A percentile compares a stretch with the other conserved stretches of the same genome.
Evolutionary conservation across 2,888 invertebrate species (phyloP).

Genomic region (Idaea dimidiata): DNA sequence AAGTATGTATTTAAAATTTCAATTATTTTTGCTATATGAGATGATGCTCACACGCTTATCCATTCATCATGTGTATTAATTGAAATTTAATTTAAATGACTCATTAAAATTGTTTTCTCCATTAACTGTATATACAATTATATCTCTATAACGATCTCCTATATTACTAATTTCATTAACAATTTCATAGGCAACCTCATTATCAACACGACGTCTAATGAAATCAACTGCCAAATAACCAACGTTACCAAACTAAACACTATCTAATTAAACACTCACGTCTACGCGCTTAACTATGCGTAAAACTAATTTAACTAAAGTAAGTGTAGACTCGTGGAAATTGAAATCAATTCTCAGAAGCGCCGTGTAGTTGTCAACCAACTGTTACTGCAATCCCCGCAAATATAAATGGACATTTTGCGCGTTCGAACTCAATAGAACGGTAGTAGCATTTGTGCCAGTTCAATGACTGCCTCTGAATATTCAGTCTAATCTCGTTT

Average conservation of each 20-base stretch:
- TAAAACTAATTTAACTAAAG: constrained; percentile 28
- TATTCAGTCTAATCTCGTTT: not conserved
- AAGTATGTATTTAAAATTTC: not conserved
- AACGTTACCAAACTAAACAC: not conserved
- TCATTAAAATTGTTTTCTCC: too few relatives aligned
- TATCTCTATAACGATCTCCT: too few relatives aligned
- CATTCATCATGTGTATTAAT: too few relatives aligned
- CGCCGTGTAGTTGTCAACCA: constrained; percentile 10
- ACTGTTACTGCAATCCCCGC: not conserved
- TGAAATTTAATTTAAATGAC: too few relatives aligned
- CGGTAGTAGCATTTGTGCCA: not conserved
- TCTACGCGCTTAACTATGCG: constrained; percentile 6
- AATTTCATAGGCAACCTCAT: not conserved
- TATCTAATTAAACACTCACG: not conserved
- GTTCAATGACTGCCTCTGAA: not conserved
- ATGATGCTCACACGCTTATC: too few relatives aligned
- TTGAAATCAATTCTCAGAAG: constrained; percentile 22
- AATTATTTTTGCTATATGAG: too few relatives aligned
- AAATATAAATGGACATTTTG: constrained; percentile 1
- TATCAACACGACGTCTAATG: not conserved
- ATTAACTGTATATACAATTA: too few relatives aligned
- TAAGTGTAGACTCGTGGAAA: constrained; percentile 17
- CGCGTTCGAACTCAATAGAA: not conserved
- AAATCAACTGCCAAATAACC: not conserved
- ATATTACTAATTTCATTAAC: not conserved